phyloP scores from a whole-genome alignment of 2,888 invertebrate genomes.

The Drosophila paramelanica region DNA sequence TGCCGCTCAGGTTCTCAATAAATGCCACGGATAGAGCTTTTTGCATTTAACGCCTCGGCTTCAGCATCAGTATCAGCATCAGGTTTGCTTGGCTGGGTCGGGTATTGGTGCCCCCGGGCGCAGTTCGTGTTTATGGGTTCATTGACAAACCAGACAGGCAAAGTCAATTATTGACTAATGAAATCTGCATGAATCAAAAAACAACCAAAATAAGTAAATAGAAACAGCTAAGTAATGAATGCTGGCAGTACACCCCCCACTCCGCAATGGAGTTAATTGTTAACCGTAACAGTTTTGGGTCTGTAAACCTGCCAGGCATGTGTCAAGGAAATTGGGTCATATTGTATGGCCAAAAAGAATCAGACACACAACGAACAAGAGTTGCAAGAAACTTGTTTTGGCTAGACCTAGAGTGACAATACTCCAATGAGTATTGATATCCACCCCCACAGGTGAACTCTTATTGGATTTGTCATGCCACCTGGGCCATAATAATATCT shows the following conservation, averaged over 20 bases:
- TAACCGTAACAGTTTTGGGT: conserved; percentile 76
- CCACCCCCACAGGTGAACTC: conserved; percentile 76
- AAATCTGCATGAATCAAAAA: conserved; percentile 66
- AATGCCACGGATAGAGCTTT: conserved; percentile 48
- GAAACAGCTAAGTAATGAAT: conserved; percentile 60
- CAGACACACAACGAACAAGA: conserved; percentile 35
- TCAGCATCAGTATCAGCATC: conserved; percentile 2
- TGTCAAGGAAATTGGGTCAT: conserved; percentile 82
- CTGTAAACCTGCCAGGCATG: conserved; percentile 80
- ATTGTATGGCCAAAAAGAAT: conserved; percentile 63
- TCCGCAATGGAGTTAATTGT: conserved; percentile 67
- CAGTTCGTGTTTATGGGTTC: conserved; percentile 68
- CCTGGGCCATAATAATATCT: conserved; percentile 48
- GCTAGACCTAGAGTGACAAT: conserved; percentile 50
- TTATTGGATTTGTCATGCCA: conserved; percentile 71
- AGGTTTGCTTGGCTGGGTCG: conserved; percentile 19
- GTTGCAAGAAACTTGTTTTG: conserved; percentile 57
- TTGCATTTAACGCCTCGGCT: conserved; percentile 37
- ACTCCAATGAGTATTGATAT: conserved; percentile 47
- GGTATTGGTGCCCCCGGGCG: conserved; percentile 53
- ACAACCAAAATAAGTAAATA: conserved; percentile 8
- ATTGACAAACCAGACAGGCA: conserved; percentile 76
- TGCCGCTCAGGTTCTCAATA: conserved; percentile 61
- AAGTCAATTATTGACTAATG: conserved; percentile 80
- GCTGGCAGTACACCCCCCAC: conserved; percentile 43